Evolutionary conservation across 2,797 vertebrate species (phyloP).

Genomic region (Sebastes kiyomatsui): DNA sequence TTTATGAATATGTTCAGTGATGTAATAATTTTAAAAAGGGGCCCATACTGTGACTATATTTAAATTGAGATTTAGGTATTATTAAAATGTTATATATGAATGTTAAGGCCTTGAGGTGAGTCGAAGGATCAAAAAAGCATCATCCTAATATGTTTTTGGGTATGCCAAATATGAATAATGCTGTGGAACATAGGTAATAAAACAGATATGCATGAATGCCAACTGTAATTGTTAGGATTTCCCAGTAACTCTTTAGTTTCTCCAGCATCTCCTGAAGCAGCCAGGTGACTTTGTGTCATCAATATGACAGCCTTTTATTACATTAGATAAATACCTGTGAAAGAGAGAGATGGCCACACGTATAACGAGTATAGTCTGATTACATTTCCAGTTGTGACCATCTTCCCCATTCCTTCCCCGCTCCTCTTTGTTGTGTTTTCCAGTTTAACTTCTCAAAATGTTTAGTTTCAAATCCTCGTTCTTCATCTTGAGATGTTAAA

Average conservation of each 20-base stretch:
- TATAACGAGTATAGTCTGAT: constrained; percentile 32
- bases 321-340: constrained; percentile 18
- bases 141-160: background rate
- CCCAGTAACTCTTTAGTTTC: background rate
- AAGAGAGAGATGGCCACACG: constrained; percentile 25
- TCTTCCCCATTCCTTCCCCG: background rate
- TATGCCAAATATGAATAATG: background rate
- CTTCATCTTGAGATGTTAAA: constrained; percentile 37
- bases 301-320: background rate
- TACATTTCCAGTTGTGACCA: constrained; percentile 23
- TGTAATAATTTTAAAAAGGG: background rate
- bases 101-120: background rate
- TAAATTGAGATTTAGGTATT: background rate
- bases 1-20: background rate
- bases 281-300: constrained; percentile 50
- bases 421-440: constrained; percentile 1
- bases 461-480: constrained; percentile 1
- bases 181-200: background rate
- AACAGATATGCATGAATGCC: background rate
- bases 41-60: background rate
- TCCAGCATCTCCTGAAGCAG: constrained; percentile 25
- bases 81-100: background rate
- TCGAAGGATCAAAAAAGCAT: background rate
- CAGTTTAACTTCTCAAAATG: constrained; percentile 4
- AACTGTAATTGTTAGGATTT: background rate